Conservation (phyloP, 2,113 vertebrate genomes). For the Anolis carolinensis region DNA sequence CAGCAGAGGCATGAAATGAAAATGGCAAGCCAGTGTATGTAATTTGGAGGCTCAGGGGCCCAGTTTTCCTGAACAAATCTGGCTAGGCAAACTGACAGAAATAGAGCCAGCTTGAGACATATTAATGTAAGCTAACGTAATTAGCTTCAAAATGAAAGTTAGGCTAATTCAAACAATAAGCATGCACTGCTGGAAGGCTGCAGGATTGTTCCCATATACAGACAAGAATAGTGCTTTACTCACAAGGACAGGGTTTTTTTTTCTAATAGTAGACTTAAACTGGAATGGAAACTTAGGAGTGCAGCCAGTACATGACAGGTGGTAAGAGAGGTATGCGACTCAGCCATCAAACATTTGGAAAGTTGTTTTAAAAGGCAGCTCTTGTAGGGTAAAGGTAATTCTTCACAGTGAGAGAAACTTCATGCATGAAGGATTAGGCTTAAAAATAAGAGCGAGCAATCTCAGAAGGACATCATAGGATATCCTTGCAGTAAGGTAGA, state of each 20-base stretch:
- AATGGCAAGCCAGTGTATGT: constrained; percentile 36
- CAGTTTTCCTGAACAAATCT: constrained; percentile 42
- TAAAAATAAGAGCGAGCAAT: constrained; percentile 14
- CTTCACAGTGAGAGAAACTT: neutral
- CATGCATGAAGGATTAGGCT: neutral
- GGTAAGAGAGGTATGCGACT: neutral
- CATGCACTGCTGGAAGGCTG: constrained; percentile 33
- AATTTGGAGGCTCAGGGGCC: constrained; percentile 45
- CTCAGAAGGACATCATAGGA: constrained; percentile 17
- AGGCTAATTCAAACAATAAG: constrained; percentile 30
- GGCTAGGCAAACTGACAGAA: constrained; percentile 47
- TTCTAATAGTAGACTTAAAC: constrained; percentile 7
- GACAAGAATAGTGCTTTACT: constrained; percentile 29
- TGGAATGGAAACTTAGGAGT: constrained; percentile 17
- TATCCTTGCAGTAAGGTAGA: neutral
- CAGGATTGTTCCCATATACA: neutral
- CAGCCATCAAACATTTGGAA: neutral
- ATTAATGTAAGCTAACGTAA: constrained; percentile 33
- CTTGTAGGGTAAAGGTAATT: neutral
- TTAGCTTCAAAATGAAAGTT: constrained; percentile 49
- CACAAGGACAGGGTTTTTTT: neutral
- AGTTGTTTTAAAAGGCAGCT: neutral
- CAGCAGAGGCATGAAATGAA: constrained; percentile 36
- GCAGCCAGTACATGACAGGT: neutral
- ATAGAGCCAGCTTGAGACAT: constrained; percentile 30